These are phyloP conservation scores for Myotis vivesi DNA, from an alignment of 2,797 vertebrate genomes.

Conservation along the genomic window DNA sequence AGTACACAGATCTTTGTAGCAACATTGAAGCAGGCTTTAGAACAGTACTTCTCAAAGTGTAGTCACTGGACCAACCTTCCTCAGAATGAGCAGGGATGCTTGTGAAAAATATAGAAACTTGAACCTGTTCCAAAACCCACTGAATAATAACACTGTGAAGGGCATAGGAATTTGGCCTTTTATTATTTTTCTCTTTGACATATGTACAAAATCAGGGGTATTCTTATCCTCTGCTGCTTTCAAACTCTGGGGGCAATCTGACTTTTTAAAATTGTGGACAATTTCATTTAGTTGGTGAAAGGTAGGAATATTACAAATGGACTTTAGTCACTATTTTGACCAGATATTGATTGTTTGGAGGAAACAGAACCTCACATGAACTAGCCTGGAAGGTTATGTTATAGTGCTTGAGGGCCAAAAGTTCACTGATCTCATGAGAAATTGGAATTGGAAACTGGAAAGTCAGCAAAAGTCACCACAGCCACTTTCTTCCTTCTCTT, in stretches of 20 bases:
- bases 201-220: background rate
- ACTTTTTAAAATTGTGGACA: constrained; percentile 30
- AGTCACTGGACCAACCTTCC: background rate
- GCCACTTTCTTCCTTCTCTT: background rate
- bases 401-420: constrained; percentile 16
- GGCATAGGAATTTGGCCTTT: background rate
- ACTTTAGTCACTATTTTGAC: constrained; percentile 54
- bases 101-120: constrained; percentile 25
- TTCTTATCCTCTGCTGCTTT: background rate
- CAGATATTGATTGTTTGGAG: constrained; percentile 61
- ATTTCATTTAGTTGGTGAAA: constrained; percentile 35
- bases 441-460: constrained; percentile 20
- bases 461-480: constrained; percentile 31
- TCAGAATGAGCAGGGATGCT: background rate
- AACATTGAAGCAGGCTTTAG: background rate
- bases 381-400: constrained; percentile 50
- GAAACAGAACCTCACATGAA: constrained; percentile 57
- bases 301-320: constrained; percentile 8
- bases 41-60: background rate
- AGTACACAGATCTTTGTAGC: background rate
- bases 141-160: background rate
- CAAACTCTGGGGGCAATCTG: background rate
- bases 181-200: background rate
- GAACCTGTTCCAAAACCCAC: background rate
- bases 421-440: constrained; percentile 42